Base-by-base conservation (phyloP, 2,113 vertebrate species). In the Phyllopteryx taeniolatus region DNA sequence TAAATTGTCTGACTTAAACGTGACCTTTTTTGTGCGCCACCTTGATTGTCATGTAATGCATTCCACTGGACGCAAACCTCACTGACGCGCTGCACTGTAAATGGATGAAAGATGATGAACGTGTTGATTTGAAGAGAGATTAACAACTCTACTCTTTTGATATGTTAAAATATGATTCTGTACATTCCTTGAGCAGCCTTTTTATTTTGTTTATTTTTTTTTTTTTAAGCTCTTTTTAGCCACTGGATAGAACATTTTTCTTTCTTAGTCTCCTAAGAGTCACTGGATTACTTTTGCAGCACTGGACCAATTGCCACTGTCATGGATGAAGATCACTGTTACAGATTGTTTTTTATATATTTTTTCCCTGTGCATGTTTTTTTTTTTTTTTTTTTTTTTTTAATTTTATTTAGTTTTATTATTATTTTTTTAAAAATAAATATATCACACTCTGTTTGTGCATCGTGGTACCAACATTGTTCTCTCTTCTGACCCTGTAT, bases 201-300 rank as follows among this genome's bases (percentile, higher is more conserved):
- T 27, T 27, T 27, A 27, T 27, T 27, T 27, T 27, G 27, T 27
- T 27, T 27, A 27, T 27, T 42, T 67, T 77, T 72, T 61, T 61
- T 17, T 43, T 43, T 22, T 22, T 2, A 22, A 64, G 47, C 56
- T 31, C 60, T 33, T 71, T 67, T 67, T 20, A 70, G 60, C 64
- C 54, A 77, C 80, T 82, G 79, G 79, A 73, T 68, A 20, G 47
- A 46, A 81, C 66, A 61, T 12, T 27, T 31, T 64, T 12, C 20
- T 22, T 44, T 14, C 5, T 49, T 49, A 15, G 13, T 20, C 1
- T 20, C 51, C 20, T 7, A 44, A 53, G 51, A 20, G 19, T 7
- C 77, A 79, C 84, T 88, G 89, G 83, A 87, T 81, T 72, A 63
- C 60, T 64, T 68, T 74, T 49, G 19, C 49, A 67, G 73, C 82